A percentile compares a stretch with the other conserved stretches of the same genome.
These are phyloP conservation scores for Chloroceryle amazona DNA, from an alignment of 2,797 vertebrate species.

Conservation along the genomic window DNA sequence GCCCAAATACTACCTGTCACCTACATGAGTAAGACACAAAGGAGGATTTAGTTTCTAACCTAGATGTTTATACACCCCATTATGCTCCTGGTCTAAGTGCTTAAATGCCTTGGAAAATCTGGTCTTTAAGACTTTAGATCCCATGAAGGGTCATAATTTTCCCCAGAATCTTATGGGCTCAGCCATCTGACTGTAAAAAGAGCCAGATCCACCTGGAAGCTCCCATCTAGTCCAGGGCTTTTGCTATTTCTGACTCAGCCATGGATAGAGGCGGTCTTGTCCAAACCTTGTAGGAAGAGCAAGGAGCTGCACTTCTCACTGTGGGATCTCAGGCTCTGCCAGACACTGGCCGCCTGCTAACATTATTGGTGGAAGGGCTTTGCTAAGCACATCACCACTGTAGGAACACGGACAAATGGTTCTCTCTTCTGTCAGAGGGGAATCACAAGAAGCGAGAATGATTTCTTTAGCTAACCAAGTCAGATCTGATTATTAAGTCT, in stretches of 20 bases:
- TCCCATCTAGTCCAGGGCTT: neutral
- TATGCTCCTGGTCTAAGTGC: neutral
- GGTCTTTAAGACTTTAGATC: neutral
- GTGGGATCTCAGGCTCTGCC: neutral
- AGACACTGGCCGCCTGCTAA: neutral
- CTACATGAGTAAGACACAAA: fast-evolving
- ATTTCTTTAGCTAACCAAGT: conserved; percentile 34
- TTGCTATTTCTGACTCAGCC: neutral
- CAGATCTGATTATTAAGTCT: conserved; percentile 45
- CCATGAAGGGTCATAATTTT: neutral
- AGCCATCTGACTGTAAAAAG: fast-evolving
- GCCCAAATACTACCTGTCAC: neutral
- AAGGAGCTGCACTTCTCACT: neutral
- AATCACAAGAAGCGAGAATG: neutral
- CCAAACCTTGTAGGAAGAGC: neutral
- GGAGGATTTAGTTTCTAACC: neutral
- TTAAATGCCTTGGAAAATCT: neutral
- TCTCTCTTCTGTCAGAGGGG: neutral
- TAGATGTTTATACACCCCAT: neutral
- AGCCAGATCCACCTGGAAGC: neutral
- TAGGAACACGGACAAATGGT: neutral
- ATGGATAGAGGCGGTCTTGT: fast-evolving
- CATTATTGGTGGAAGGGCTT: neutral
- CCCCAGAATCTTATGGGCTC: fast-evolving
- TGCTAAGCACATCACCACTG: neutral